Conservation (phyloP, 1,140 invertebrate species). For the Homalodisca vitripennis region DNA sequence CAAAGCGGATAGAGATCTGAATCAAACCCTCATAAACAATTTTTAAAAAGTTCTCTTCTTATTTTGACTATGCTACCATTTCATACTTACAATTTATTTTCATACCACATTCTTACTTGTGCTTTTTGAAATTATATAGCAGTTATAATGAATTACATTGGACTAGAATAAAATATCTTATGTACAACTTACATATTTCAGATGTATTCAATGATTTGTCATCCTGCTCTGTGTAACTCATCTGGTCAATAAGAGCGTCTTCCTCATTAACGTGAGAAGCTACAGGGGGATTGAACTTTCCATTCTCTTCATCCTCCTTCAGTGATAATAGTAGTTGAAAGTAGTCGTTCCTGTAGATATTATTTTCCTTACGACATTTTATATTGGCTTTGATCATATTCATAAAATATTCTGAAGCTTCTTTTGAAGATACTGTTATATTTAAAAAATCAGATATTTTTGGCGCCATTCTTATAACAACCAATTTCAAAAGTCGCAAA, state of each 20-base stretch:
- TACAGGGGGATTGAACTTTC: slow-evolving; percentile 30
- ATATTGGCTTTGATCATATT: slow-evolving; percentile 35
- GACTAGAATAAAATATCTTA: too few species aligned
- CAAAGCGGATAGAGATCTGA: too few species aligned
- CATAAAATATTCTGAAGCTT: slow-evolving; percentile 36
- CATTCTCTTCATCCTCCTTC: slow-evolving; percentile 22
- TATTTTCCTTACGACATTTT: slow-evolving; percentile 35
- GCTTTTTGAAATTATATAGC: background rate
- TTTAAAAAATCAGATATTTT: slow-evolving; percentile 23
- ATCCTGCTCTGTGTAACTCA: background rate
- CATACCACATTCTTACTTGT: background rate
- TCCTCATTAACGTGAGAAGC: slow-evolving; percentile 38
- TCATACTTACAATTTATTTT: background rate
- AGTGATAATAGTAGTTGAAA: slow-evolving; percentile 36
- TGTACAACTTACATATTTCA: background rate
- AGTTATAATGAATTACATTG: too few species aligned
- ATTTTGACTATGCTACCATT: too few species aligned
- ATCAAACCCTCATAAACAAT: too few species aligned
- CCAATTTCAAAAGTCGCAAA: slow-evolving; percentile 2
- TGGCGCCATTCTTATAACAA: background rate
- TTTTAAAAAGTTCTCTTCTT: too few species aligned
- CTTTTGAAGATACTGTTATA: slow-evolving; percentile 20
- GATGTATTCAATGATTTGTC: background rate
- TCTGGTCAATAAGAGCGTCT: background rate
- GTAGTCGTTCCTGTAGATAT: slow-evolving; percentile 39